phyloP scores from a whole-genome alignment of 2,888 invertebrate species.

The Julus scandinavius region DNA sequence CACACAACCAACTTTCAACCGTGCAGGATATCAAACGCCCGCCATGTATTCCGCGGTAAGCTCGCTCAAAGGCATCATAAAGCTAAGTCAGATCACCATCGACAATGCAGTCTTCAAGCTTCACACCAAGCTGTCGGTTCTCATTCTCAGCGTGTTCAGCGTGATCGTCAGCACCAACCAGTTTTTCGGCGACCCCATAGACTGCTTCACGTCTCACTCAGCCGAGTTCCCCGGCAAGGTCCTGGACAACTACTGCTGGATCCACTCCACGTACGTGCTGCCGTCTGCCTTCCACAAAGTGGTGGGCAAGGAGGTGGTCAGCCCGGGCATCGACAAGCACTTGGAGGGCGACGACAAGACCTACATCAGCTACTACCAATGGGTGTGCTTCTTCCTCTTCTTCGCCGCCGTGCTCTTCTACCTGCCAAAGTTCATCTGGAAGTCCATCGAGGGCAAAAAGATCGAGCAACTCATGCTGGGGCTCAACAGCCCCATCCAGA shows the following conservation, averaged over 20 bases:
- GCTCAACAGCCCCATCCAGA: slow-evolving; percentile 60
- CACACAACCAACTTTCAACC: no score
- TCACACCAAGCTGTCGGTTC: slow-evolving; percentile 52
- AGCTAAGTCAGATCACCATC: slow-evolving; percentile 74
- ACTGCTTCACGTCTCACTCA: slow-evolving; percentile 50
- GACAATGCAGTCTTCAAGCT: slow-evolving; percentile 56
- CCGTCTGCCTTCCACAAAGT: slow-evolving; percentile 54
- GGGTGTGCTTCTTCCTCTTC: slow-evolving; percentile 57
- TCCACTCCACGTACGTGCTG: slow-evolving; percentile 59
- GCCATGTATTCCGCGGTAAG: slow-evolving; percentile 96
- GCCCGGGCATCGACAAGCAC: slow-evolving; percentile 59
- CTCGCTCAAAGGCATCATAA: slow-evolving; percentile 91
- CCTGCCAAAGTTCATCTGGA: slow-evolving; percentile 61
- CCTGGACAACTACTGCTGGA: slow-evolving; percentile 81
- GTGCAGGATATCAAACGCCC: slow-evolving; percentile 28
- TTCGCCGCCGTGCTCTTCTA: slow-evolving; percentile 61
- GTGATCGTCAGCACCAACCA: slow-evolving; percentile 55
- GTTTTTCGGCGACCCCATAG: slow-evolving; percentile 55
- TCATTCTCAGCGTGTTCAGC: slow-evolving; percentile 53
- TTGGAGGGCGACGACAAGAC: slow-evolving; percentile 60
- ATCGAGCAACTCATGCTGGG: slow-evolving; percentile 59
- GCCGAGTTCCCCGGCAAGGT: slow-evolving; percentile 84
- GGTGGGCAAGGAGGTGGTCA: slow-evolving; percentile 60
- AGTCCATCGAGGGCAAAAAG: slow-evolving; percentile 60
- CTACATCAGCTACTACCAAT: slow-evolving; percentile 60